phyloP scores from a whole-genome alignment of 2,888 invertebrate species.

The Sinopyrophorus schimmeli region DNA sequence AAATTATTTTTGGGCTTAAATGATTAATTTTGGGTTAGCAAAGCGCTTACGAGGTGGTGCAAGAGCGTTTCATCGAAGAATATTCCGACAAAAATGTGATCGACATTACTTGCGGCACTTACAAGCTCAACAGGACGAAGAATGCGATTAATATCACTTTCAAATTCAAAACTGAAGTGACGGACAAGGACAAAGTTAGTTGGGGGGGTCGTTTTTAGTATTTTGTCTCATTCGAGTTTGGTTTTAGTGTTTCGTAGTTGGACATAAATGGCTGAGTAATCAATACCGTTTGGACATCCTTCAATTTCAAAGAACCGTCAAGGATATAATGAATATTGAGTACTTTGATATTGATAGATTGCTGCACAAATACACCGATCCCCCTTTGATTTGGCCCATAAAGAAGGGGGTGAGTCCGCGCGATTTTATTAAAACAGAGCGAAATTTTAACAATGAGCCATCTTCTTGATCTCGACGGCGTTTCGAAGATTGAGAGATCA shows the following conservation, averaged over 20 bases:
- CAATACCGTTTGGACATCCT: constrained; percentile 14
- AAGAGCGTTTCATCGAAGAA: constrained; percentile 4
- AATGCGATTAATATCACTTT: constrained; percentile 12
- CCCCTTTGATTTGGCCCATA: constrained; percentile 4
- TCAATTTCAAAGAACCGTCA: constrained; percentile 11
- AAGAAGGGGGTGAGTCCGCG: constrained; percentile 2
- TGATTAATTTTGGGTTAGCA: no score
- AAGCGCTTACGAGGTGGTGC: constrained; percentile 6
- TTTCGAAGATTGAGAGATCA: no score
- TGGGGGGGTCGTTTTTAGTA: no score
- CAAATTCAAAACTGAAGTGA: background rate
- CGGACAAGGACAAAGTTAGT: constrained; percentile 3
- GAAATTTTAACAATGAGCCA: no score
- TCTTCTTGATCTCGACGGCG: no score
- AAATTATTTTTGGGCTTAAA: no score
- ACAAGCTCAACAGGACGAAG: constrained; percentile 9
- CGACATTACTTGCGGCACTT: constrained; percentile 2
- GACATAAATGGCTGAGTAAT: constrained; percentile 14
- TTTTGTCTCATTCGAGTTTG: background rate
- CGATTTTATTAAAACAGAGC: no score
- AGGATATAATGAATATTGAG: constrained; percentile 2
- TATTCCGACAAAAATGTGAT: background rate
- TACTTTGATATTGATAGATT: constrained; percentile 12
- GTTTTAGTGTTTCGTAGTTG: constrained; percentile 5
- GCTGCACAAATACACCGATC: constrained; percentile 5